A percentile compares a stretch with the other conserved stretches of the same genome.
phyloP scores from a whole-genome alignment of 2,888 invertebrate genomes.

The Drosophila kanekoi region DNA sequence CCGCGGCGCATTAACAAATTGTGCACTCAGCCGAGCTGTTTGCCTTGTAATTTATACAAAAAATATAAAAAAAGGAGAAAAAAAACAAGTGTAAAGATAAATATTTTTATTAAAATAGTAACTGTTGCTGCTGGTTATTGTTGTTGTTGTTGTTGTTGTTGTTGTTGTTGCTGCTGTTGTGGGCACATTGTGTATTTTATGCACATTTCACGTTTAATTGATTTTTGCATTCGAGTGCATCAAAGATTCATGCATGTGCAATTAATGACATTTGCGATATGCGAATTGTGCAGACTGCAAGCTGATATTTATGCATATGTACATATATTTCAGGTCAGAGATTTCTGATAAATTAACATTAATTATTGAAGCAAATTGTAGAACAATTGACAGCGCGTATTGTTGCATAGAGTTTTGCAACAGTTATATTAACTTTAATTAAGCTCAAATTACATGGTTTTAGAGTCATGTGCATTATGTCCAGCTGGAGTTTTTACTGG shows the following conservation, averaged over 20 bases:
- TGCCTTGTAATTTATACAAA: conserved; percentile 25
- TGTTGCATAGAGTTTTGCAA: conserved; percentile 8
- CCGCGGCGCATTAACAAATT: conserved; percentile 52
- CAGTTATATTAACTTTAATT: neutral
- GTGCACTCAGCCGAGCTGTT: conserved; percentile 39
- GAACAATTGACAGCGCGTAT: conserved; percentile 12
- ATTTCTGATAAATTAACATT: conserved; percentile 45
- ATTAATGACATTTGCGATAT: conserved; percentile 68
- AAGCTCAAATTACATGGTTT: neutral
- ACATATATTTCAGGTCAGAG: neutral
- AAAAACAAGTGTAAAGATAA: conserved; percentile 2
- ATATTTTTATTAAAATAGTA: conserved; percentile 13
- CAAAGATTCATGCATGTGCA: conserved; percentile 73
- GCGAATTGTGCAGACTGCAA: conserved; percentile 37
- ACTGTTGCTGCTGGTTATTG: conserved; percentile 4
- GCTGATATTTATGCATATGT: conserved; percentile 20
- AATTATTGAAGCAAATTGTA: conserved; percentile 49
- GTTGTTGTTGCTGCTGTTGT: conserved; percentile 6
- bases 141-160: conserved; percentile 6
- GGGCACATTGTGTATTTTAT: conserved; percentile 26
- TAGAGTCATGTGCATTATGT: no score
- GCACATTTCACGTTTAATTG: conserved; percentile 69
- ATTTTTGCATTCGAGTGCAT: conserved; percentile 74
- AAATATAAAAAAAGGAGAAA: neutral
- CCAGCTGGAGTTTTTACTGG: no score